phyloP scores from a whole-genome alignment of 2,113 vertebrate species.

The Varanus salvator region DNA sequence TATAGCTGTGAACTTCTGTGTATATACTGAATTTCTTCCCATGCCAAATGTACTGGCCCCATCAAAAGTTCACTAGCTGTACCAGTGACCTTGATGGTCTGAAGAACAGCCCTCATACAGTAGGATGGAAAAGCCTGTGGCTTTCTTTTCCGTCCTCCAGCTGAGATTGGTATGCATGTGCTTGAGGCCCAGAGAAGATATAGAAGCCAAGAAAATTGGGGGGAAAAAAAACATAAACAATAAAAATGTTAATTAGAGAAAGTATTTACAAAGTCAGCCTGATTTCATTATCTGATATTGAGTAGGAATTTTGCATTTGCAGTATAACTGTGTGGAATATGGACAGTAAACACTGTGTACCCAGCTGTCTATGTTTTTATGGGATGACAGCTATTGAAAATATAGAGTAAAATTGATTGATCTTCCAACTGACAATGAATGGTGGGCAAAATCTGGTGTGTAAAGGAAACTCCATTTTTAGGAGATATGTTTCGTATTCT shows the following conservation, averaged over 20 bases:
- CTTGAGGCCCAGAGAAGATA: slow-evolving; percentile 69
- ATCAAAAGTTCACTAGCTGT: slow-evolving; percentile 74
- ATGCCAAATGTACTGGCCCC: slow-evolving; percentile 67
- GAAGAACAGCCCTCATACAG: slow-evolving; percentile 55
- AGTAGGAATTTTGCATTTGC: slow-evolving; percentile 75
- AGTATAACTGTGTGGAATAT: slow-evolving; percentile 70
- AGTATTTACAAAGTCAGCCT: slow-evolving; percentile 71
- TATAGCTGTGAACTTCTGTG: slow-evolving; percentile 64
- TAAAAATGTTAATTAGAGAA: slow-evolving; percentile 73
- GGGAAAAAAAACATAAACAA: slow-evolving; percentile 74
- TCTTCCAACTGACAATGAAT: not conserved
- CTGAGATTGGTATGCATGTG: slow-evolving; percentile 76
- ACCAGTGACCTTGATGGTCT: slow-evolving; percentile 68
- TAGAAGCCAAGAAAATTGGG: slow-evolving; percentile 74
- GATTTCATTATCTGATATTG: slow-evolving; percentile 75
- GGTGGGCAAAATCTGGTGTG: not conserved
- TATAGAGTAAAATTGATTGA: not conserved
- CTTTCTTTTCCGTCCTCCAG: slow-evolving; percentile 73
- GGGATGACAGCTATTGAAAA: slow-evolving; percentile 30
- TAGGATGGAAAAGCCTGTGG: slow-evolving; percentile 69
- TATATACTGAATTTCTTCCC: slow-evolving; percentile 71
- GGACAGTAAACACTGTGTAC: slow-evolving; percentile 63
- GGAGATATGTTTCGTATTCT: accelerated
- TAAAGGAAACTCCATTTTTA: not conserved
- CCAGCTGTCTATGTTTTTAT: slow-evolving; percentile 53